Evolutionary conservation across 1,140 invertebrate genomes (phyloP).

Genomic region (Calliopsis andreniformis): DNA sequence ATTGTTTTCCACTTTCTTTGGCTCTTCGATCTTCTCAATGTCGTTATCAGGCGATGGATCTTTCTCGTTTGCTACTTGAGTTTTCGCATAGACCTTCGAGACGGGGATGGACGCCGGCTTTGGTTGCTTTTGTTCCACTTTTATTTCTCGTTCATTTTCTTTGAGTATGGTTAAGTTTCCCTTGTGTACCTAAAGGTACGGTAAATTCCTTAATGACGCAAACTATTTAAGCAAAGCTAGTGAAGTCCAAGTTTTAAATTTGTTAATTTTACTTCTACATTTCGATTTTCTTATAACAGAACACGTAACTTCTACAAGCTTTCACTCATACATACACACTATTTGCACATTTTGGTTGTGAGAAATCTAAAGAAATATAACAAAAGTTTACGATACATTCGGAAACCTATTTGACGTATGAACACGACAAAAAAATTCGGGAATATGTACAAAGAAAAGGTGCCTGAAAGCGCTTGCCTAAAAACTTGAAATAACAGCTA

Average conservation of each 20-base stretch:
- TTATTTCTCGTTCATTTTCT: constrained; percentile 75
- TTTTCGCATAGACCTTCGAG: constrained; percentile 74
- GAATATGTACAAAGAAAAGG: constrained; percentile 32
- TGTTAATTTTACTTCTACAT: constrained; percentile 33
- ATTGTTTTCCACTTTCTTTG: constrained; percentile 68
- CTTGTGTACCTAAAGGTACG: constrained; percentile 78
- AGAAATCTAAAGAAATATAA: constrained; percentile 8
- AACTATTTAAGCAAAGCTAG: constrained; percentile 38
- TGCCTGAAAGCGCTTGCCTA: constrained; percentile 1
- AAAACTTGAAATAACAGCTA: constrained; percentile 28
- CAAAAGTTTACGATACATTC: neutral
- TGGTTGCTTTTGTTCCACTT: constrained; percentile 72
- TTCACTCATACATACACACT: constrained; percentile 36
- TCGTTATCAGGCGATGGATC: constrained; percentile 57
- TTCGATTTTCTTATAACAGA: constrained; percentile 5
- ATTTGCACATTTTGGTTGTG: constrained; percentile 26
- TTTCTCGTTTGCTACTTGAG: constrained; percentile 64
- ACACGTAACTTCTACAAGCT: constrained; percentile 48
- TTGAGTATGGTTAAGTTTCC: constrained; percentile 79
- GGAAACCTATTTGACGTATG: constrained; percentile 14
- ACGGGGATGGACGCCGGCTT: constrained; percentile 72
- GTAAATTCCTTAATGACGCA: constrained; percentile 66
- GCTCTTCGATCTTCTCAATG: constrained; percentile 63
- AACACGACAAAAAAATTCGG: neutral
- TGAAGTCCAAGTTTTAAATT: constrained; percentile 31